Evolutionary conservation across 2,113 vertebrate species (phyloP).

Genomic region (Willisornis vidua): DNA sequence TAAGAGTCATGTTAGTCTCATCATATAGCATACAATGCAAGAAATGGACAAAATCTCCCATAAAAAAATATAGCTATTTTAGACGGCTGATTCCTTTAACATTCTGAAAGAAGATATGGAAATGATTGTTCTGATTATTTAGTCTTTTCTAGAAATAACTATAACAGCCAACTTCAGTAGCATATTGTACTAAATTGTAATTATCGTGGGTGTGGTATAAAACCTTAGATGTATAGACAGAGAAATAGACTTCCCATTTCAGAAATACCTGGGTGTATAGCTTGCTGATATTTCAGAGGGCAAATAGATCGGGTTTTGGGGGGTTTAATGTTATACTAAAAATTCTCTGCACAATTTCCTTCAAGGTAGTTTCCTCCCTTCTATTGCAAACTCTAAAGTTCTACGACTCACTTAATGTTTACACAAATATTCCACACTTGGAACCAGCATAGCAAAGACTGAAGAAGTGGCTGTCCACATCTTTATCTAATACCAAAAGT

Average conservation of each 20-base stretch:
- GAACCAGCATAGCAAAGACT: background rate
- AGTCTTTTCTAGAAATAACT: background rate
- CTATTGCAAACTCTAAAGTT: background rate
- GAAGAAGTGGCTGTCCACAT: background rate
- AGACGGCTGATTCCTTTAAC: background rate
- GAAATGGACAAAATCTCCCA: background rate
- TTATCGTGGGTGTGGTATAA: background rate
- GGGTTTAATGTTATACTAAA: background rate
- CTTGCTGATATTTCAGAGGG: background rate
- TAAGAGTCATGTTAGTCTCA: background rate
- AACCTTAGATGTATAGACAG: background rate
- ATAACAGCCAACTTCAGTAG: background rate
- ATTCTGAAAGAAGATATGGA: background rate
- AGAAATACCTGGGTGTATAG: background rate
- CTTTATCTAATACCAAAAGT: slow-evolving; percentile 24
- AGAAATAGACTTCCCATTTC: background rate
- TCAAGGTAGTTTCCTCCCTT: background rate
- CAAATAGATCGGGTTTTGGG: background rate
- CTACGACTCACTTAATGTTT: background rate
- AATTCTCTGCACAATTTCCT: background rate
- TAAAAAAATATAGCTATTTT: background rate
- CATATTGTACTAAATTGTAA: background rate
- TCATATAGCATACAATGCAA: background rate
- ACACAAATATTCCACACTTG: slow-evolving; percentile 24
- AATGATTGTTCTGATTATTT: background rate